These are phyloP conservation scores for Austrolebias charrua DNA, from an alignment of 2,797 vertebrate species.

Conservation along the genomic window DNA sequence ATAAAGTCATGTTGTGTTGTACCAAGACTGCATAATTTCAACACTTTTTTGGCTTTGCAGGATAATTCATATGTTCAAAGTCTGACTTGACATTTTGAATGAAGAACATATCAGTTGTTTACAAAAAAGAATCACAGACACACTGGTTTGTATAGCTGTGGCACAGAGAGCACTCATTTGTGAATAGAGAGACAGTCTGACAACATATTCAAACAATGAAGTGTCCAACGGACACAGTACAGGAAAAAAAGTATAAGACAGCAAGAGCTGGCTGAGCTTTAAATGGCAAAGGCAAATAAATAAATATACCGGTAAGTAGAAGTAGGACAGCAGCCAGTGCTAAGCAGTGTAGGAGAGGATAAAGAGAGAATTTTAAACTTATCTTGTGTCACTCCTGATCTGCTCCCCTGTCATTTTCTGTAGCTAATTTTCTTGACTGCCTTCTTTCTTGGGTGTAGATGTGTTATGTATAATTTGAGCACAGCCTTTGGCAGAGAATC, in stretches of 20 bases:
- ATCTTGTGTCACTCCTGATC: conserved; percentile 61
- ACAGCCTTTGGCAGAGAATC: conserved; percentile 48
- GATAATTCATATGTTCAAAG: conserved; percentile 20
- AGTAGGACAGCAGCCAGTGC: conserved; percentile 50
- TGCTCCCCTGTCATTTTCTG: conserved; percentile 59
- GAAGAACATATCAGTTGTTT: conserved; percentile 33
- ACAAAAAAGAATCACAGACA: conserved; percentile 17
- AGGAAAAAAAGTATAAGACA: conserved; percentile 30
- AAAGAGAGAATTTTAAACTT: conserved; percentile 42
- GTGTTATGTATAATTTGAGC: conserved; percentile 66
- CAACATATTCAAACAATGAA: conserved; percentile 34
- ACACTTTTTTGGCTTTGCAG: conserved; percentile 6
- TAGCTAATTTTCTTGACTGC: conserved; percentile 61
- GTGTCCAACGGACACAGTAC: conserved; percentile 23
- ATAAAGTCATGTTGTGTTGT: too few species aligned
- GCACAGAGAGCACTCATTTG: conserved; percentile 21
- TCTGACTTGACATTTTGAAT: conserved; percentile 23
- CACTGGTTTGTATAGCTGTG: conserved; percentile 31
- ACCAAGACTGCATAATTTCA: background rate
- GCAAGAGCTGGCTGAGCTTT: conserved; percentile 19
- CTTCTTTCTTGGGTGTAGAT: conserved; percentile 41
- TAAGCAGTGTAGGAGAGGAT: conserved; percentile 26
- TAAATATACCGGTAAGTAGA: conserved; percentile 3
- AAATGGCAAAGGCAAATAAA: too few species aligned
- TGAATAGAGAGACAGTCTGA: conserved; percentile 28